A percentile compares a stretch with the other conserved stretches of the same genome.
Evolutionary conservation across 2,888 invertebrate species (phyloP).

Genomic region (Elegia similella): DNA sequence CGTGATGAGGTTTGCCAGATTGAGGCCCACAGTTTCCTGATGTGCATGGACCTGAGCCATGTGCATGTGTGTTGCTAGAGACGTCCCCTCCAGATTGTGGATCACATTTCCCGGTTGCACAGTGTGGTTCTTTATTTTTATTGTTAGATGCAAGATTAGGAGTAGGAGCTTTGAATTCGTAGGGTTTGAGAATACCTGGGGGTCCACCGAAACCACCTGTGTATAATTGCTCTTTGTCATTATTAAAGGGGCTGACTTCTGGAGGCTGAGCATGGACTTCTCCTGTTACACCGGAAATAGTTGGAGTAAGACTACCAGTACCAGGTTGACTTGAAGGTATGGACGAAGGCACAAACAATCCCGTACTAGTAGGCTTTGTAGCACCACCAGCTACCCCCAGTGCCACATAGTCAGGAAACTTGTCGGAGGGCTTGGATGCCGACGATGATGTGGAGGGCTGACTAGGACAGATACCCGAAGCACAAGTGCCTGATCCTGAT

Average conservation of each 20-base stretch:
- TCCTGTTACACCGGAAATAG: slow-evolving; percentile 16
- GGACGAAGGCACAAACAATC: not conserved
- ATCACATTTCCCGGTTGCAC: slow-evolving; percentile 12
- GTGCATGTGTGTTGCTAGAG: not conserved
- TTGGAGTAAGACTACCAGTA: not conserved
- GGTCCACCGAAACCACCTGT: slow-evolving; percentile 44
- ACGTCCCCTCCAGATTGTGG: not conserved
- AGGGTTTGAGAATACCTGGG: slow-evolving; percentile 38
- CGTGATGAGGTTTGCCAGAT: slow-evolving; percentile 21
- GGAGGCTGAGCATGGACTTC: slow-evolving; percentile 14
- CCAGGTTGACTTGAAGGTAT: slow-evolving; percentile 3
- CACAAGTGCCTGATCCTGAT: slow-evolving; percentile 7
- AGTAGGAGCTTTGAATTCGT: slow-evolving; percentile 19
- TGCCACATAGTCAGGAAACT: not conserved
- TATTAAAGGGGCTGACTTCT: slow-evolving; percentile 10
- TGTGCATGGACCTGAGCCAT: slow-evolving; percentile 27
- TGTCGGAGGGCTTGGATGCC: not conserved
- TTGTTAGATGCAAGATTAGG: slow-evolving; percentile 7
- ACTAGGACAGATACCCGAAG: slow-evolving; percentile 18
- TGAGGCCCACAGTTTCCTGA: slow-evolving; percentile 35
- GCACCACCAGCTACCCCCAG: slow-evolving; percentile 1
- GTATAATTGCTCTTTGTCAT: slow-evolving; percentile 29
- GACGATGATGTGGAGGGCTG: slow-evolving; percentile 1
- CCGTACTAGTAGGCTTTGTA: not conserved
- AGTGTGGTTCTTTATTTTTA: not conserved